These are phyloP conservation scores for Hecatera dysodea DNA, from an alignment of 2,888 invertebrate genomes.

Conservation along the genomic window DNA sequence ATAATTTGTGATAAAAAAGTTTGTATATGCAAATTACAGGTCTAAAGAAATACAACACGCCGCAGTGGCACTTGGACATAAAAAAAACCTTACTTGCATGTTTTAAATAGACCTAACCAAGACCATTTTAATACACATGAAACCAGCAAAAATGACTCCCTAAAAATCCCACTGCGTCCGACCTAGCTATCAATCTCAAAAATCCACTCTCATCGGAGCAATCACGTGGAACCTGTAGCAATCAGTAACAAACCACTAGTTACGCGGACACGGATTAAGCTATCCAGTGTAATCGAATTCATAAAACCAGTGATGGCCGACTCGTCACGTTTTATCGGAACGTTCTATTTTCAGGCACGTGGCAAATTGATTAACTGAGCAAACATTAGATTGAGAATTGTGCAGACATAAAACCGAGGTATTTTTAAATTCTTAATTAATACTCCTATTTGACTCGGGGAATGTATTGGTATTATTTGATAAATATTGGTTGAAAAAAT, in stretches of 20 bases:
- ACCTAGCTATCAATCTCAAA: constrained; percentile 27
- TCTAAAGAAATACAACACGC: too few species aligned
- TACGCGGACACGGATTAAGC: constrained; percentile 44
- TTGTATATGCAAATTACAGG: too few species aligned
- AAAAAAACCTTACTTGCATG: too few species aligned
- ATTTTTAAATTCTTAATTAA: too few species aligned
- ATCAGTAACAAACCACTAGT: constrained; percentile 51
- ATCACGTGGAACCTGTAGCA: constrained; percentile 40
- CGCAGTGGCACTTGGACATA: too few species aligned
- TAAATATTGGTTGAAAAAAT: too few species aligned
- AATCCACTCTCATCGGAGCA: constrained; percentile 17
- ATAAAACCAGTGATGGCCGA: constrained; percentile 42
- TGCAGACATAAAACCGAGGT: not conserved
- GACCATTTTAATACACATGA: not conserved
- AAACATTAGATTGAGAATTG: constrained; percentile 11
- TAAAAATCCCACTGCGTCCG: not conserved
- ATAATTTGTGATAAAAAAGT: too few species aligned
- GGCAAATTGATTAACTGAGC: constrained; percentile 38
- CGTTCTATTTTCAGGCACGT: constrained; percentile 33
- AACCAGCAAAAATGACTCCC: not conserved
- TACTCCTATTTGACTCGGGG: too few species aligned
- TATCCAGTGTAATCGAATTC: constrained; percentile 50
- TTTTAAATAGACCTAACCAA: too few species aligned
- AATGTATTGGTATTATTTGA: too few species aligned
- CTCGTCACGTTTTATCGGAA: constrained; percentile 57